These are phyloP conservation scores for Parotia lawesii DNA, from an alignment of 2,113 vertebrate genomes.

Conservation along the genomic window DNA sequence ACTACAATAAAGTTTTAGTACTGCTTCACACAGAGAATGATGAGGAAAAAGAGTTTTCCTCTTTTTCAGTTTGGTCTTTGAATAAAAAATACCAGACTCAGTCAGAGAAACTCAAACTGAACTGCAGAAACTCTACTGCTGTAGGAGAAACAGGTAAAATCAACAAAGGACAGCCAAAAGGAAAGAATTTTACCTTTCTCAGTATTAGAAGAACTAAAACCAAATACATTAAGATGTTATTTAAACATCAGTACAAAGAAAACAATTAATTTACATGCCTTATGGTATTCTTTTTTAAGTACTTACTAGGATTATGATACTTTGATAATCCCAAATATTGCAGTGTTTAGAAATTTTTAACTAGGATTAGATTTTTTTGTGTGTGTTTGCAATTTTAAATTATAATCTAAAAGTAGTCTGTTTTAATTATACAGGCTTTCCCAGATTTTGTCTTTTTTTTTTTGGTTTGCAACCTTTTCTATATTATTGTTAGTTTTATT, in stretches of 20 bases:
- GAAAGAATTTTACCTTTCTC: not conserved
- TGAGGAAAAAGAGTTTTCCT: not conserved
- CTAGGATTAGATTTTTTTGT: not conserved
- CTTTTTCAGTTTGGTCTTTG: not conserved
- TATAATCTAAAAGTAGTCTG: rapidly evolving
- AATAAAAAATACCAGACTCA: not conserved
- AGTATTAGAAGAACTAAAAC: not conserved
- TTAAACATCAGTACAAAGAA: not conserved
- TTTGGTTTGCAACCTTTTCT: not conserved
- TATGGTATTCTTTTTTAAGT: not conserved
- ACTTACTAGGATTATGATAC: not conserved
- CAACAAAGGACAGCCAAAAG: not conserved
- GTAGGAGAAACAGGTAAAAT: not conserved
- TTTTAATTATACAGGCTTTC: not conserved
- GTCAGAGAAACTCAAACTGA: not conserved
- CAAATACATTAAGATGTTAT: not conserved
- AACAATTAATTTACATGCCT: not conserved
- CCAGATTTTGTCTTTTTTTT: not conserved
- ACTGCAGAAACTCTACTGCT: not conserved
- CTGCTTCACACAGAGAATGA: not conserved
- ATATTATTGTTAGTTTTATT: not conserved
- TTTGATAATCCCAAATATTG: not conserved
- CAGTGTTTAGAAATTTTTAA: not conserved
- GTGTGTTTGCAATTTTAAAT: not conserved
- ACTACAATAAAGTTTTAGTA: not conserved